phyloP scores from a whole-genome alignment of 2,113 vertebrate species.

The Malurus cyaneus region DNA sequence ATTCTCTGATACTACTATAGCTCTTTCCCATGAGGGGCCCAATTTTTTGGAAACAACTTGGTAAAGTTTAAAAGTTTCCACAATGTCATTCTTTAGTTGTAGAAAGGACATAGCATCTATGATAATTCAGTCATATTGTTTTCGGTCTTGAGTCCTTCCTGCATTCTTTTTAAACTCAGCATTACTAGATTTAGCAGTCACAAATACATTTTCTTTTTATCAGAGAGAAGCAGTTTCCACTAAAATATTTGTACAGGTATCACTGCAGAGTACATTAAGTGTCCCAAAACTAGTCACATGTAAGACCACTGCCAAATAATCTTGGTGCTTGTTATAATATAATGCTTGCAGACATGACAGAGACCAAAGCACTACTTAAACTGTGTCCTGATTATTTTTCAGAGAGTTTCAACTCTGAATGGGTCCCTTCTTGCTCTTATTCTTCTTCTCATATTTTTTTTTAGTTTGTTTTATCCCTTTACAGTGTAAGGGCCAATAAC shows the following conservation, averaged over 20 bases:
- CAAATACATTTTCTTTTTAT: background rate
- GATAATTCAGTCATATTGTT: background rate
- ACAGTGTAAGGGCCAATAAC: background rate
- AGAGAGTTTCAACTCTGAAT: background rate
- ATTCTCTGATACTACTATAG: background rate
- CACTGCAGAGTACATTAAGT: background rate
- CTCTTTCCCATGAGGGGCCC: background rate
- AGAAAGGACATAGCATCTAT: background rate
- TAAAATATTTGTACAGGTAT: background rate
- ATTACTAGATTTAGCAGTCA: background rate
- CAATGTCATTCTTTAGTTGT: background rate
- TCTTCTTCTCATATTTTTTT: background rate
- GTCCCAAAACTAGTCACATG: background rate
- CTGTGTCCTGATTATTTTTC: background rate
- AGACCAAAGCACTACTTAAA: background rate
- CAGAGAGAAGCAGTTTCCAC: background rate
- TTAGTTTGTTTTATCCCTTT: background rate
- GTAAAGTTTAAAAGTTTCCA: background rate
- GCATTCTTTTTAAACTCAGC: background rate
- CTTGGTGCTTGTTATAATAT: background rate
- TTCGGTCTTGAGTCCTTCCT: background rate
- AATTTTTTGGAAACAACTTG: background rate
- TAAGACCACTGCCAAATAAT: background rate
- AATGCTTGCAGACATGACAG: background rate
- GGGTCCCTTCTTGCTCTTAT: background rate